Conservation (phyloP, 2,797 vertebrate genomes). For the Bucorvus abyssinicus region DNA sequence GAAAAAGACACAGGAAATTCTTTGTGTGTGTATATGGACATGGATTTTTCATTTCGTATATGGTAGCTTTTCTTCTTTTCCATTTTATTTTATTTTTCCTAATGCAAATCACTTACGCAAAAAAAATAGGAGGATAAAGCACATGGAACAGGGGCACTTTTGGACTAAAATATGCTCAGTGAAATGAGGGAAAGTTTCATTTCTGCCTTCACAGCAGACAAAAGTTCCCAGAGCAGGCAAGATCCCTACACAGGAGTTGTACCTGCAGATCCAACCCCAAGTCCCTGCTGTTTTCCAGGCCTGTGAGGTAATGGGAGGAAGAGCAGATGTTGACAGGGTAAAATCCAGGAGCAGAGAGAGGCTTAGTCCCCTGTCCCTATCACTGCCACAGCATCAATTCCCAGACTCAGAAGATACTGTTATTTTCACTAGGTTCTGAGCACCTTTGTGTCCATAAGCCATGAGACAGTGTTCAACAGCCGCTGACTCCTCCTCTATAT, state of each 20-base stretch:
- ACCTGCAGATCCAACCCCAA: background rate
- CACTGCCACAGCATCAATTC: background rate
- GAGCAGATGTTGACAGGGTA: background rate
- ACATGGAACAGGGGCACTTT: background rate
- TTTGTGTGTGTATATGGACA: accelerated
- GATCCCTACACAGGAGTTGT: background rate
- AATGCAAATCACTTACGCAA: background rate
- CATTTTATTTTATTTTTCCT: background rate
- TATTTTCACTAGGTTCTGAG: background rate
- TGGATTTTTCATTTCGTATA: background rate
- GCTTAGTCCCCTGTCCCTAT: background rate
- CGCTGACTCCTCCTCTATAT: constrained; percentile 20
- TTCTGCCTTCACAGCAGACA: background rate
- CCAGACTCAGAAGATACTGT: background rate
- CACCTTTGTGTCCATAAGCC: background rate
- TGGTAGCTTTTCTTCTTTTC: background rate
- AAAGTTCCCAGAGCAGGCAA: background rate
- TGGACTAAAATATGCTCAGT: background rate
- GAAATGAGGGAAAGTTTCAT: background rate
- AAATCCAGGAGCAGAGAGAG: background rate
- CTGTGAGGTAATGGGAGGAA: background rate
- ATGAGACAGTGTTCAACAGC: background rate
- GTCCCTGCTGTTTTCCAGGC: background rate
- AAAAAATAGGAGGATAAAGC: background rate
- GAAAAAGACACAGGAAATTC: background rate